Evolutionary conservation across 2,113 vertebrate species (phyloP).

Genomic region (Nematolebias whitei): DNA sequence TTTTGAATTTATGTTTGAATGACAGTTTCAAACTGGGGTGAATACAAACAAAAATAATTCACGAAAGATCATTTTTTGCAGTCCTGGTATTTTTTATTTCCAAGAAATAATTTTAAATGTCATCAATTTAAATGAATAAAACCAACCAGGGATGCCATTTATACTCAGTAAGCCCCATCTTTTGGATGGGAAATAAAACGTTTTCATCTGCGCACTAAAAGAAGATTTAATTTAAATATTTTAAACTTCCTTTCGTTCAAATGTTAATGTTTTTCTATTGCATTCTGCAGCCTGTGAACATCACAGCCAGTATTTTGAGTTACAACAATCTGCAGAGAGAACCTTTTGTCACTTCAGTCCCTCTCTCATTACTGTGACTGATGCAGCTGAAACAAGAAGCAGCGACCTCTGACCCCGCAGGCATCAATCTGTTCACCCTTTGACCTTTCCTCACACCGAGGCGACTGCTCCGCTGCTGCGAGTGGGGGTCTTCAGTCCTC

Average conservation of each 20-base stretch:
- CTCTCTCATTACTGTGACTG: conserved; percentile 8
- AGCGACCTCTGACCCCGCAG: conserved; percentile 11
- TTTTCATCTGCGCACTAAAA: background rate
- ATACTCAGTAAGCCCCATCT: too few relatives aligned
- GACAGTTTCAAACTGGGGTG: too few relatives aligned
- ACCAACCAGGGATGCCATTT: too few relatives aligned
- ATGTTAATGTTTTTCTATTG: background rate
- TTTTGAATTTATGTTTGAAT: too few relatives aligned
- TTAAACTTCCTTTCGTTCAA: too few relatives aligned
- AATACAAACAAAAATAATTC: too few relatives aligned
- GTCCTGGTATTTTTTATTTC: too few relatives aligned
- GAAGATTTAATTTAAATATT: too few relatives aligned
- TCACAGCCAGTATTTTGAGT: background rate
- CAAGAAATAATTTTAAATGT: too few relatives aligned
- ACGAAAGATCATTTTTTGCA: too few relatives aligned
- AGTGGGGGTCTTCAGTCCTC: conserved; percentile 8
- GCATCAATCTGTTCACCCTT: conserved; percentile 14
- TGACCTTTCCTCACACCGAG: conserved; percentile 16
- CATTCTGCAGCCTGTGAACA: background rate
- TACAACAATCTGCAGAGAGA: background rate
- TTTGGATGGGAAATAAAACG: background rate
- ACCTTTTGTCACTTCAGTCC: background rate
- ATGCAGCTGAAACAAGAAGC: conserved; percentile 3
- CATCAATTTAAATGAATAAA: too few relatives aligned
- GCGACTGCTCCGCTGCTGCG: background rate